Evolutionary conservation across 2,797 vertebrate genomes (phyloP).

Genomic region (Agapornis canus): DNA sequence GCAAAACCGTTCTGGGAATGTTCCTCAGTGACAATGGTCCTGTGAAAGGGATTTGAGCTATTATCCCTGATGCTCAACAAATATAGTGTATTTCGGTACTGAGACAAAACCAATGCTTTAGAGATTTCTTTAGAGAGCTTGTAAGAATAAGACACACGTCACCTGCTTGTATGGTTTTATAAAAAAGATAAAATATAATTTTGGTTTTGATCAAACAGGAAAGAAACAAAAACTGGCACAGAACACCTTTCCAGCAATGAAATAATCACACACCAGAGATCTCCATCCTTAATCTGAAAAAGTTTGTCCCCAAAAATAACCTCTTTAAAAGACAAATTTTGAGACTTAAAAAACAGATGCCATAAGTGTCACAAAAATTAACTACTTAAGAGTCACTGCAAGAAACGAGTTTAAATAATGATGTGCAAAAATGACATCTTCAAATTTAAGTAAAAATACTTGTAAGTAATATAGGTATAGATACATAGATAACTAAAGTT

Average conservation of each 20-base stretch:
- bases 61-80: background rate
- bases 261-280: background rate
- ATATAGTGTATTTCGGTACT: background rate
- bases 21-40: background rate
- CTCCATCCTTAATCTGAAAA: background rate
- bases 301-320: background rate
- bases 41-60: background rate
- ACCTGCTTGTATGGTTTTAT: background rate
- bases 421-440: background rate
- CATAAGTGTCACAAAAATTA: background rate
- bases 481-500: background rate
- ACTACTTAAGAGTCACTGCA: background rate
- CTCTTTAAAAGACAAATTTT: background rate
- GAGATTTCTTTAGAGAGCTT: background rate
- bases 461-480: background rate
- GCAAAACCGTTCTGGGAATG: background rate
- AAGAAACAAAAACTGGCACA: background rate
- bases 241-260: background rate
- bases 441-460: background rate
- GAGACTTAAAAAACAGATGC: background rate
- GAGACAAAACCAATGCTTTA: background rate
- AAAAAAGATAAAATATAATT: background rate
- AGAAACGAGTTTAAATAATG: background rate
- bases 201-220: background rate
- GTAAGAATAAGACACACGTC: background rate